phyloP scores from a whole-genome alignment of 2,113 vertebrate genomes.

The Calyptommatus sinebrachiatus region DNA sequence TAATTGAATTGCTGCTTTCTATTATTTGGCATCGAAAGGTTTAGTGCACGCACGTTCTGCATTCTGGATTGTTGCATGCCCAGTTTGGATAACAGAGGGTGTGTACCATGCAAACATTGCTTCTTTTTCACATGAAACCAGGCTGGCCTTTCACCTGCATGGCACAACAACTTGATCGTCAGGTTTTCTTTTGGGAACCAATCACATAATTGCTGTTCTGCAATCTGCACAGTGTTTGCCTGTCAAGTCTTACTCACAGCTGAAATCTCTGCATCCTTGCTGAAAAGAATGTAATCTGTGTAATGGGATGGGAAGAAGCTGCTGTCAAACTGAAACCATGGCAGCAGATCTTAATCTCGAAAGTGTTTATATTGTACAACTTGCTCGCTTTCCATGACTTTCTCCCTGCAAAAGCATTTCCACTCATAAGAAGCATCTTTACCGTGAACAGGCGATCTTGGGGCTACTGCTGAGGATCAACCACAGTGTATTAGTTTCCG shows the following conservation, averaged over 20 bases:
- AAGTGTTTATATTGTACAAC: background rate
- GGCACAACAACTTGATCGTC: background rate
- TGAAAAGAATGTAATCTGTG: background rate
- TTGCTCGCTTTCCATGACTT: background rate
- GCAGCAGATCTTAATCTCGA: background rate
- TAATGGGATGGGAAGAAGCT: background rate
- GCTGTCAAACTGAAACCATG: background rate
- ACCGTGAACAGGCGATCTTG: background rate
- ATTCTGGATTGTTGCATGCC: accelerated
- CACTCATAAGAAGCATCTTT: no score
- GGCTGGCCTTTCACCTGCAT: accelerated
- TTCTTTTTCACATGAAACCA: background rate
- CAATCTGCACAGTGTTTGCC: background rate
- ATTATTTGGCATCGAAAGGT: background rate
- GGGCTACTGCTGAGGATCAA: background rate
- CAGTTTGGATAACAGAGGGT: background rate
- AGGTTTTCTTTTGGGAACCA: slow-evolving; percentile 13
- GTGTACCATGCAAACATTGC: background rate
- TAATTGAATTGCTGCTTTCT: slow-evolving; percentile 35
- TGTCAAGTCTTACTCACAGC: slow-evolving; percentile 41
- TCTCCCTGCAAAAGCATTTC: background rate
- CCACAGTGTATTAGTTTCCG: no score
- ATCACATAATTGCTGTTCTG: background rate
- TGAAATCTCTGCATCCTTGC: background rate
- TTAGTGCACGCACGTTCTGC: slow-evolving; percentile 1